Conservation (phyloP, 2,113 vertebrate genomes). For the Alosa alosa region DNA sequence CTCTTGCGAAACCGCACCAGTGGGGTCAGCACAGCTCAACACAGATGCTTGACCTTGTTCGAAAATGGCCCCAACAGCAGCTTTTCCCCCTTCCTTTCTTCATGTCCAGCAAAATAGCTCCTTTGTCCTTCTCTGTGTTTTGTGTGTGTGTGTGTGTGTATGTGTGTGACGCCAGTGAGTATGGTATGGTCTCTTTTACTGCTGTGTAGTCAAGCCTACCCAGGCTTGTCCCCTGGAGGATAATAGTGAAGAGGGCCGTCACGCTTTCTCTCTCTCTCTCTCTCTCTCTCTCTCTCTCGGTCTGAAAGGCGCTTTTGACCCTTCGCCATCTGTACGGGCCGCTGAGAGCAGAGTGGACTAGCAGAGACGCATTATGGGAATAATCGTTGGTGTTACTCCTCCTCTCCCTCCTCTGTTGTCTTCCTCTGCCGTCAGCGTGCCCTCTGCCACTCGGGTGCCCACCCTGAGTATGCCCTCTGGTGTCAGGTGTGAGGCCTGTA, state of each 20-base stretch:
- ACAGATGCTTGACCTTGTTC: constrained; percentile 1
- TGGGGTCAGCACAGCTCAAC: background rate
- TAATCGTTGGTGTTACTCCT: background rate
- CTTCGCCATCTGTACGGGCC: background rate
- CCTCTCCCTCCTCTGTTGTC: too few relatives aligned
- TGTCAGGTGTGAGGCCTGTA: too few relatives aligned
- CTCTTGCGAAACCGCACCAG: background rate
- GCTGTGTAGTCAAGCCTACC: background rate
- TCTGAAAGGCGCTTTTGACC: background rate
- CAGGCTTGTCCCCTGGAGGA: background rate
- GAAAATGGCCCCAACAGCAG: background rate
- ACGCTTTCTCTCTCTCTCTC: background rate
- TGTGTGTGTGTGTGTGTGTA: background rate
- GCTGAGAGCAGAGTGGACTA: background rate
- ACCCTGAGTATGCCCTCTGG: too few relatives aligned
- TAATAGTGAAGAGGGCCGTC: background rate
- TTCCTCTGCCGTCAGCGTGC: too few relatives aligned
- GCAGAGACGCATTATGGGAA: background rate
- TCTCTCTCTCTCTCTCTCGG: background rate
- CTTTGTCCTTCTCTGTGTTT: background rate
- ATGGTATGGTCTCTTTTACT: background rate
- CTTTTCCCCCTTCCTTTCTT: background rate
- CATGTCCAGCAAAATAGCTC: background rate
- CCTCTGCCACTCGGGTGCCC: too few relatives aligned
- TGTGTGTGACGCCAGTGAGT: background rate